A percentile compares a stretch with the other conserved stretches of the same genome.
phyloP scores from a whole-genome alignment of 2,888 invertebrate species.

The Lordiphosa andalusiaca region DNA sequence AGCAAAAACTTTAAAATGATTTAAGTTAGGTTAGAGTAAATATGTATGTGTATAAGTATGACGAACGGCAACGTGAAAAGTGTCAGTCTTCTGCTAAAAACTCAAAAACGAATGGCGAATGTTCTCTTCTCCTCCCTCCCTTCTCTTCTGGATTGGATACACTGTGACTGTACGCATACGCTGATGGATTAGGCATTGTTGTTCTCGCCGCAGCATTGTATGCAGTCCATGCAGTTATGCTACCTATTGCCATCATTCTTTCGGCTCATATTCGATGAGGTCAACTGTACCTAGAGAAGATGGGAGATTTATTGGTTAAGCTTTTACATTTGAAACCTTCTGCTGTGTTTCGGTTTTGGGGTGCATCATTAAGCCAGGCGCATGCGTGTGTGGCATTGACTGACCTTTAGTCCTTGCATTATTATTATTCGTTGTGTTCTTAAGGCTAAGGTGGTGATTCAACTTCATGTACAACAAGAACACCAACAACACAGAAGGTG shows the following conservation, averaged over 20 bases:
- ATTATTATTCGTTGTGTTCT: slow-evolving; percentile 70
- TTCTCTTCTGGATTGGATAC: slow-evolving; percentile 1
- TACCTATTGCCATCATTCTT: slow-evolving; percentile 83
- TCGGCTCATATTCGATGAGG: slow-evolving; percentile 78
- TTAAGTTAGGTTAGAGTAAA: slow-evolving; percentile 25
- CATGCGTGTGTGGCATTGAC: slow-evolving; percentile 42
- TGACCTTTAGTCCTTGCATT: slow-evolving; percentile 75
- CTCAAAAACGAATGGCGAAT: slow-evolving; percentile 43
- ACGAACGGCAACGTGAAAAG: slow-evolving; percentile 70
- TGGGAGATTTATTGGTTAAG: slow-evolving; percentile 1
- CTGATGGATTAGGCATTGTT: slow-evolving; percentile 78
- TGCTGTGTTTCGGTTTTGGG: too few species aligned
- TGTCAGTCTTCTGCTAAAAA: slow-evolving; percentile 71
- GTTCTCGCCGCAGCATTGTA: slow-evolving; percentile 84
- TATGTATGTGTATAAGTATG: slow-evolving; percentile 40
- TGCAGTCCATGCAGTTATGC: slow-evolving; percentile 87
- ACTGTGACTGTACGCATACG: slow-evolving; percentile 25
- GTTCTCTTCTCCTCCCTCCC: slow-evolving; percentile 1
- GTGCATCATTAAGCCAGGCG: too few species aligned
- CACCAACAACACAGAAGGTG: slow-evolving; percentile 40
- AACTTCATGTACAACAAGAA: slow-evolving; percentile 58
- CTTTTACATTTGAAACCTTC: not conserved
- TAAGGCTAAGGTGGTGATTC: slow-evolving; percentile 68
- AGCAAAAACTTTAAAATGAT: slow-evolving; percentile 54
- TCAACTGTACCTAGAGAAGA: slow-evolving; percentile 77